phyloP scores from a whole-genome alignment of 2,888 invertebrate species.

The Drosophila buzzatii region DNA sequence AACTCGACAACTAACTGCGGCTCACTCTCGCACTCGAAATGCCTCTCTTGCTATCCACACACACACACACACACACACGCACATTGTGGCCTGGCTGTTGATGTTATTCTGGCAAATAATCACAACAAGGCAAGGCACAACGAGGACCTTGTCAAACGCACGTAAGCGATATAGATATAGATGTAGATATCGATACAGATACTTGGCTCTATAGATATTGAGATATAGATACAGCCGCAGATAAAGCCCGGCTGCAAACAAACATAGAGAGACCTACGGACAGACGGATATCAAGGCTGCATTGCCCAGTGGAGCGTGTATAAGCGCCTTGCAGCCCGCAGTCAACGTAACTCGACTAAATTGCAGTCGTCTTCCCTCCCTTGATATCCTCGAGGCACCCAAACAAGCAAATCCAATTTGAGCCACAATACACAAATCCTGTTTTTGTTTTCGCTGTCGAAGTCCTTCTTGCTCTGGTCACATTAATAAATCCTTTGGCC shows the following conservation, averaged over 20 bases:
- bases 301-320: constrained; percentile 58
- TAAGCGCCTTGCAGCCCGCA: constrained; percentile 43
- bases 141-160: constrained; percentile 74
- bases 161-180: constrained; percentile 68
- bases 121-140: constrained; percentile 54
- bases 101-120: constrained; percentile 78
- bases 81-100: constrained; percentile 53
- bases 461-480: constrained; percentile 28
- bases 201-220: constrained; percentile 43
- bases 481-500: constrained; percentile 61
- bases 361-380: constrained; percentile 53
- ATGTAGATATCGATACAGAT: constrained; percentile 25
- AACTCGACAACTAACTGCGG: constrained; percentile 16
- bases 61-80: background rate
- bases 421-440: constrained; percentile 75
- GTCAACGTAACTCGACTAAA: constrained; percentile 46
- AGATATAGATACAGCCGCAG: constrained; percentile 55
- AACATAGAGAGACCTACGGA: constrained; percentile 14
- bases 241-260: constrained; percentile 58
- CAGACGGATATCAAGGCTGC: constrained; percentile 56
- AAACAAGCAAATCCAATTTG: constrained; percentile 78
- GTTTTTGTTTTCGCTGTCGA: constrained; percentile 65
- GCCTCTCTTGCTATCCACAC: constrained; percentile 6
- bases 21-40: constrained; percentile 2
- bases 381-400: constrained; percentile 39